Percentiles rank a stretch among this genome's conserved stretches.
Evolutionary conservation across 1,140 invertebrate species (phyloP).

Genomic region (Stenopsyche tienmushanensis): DNA sequence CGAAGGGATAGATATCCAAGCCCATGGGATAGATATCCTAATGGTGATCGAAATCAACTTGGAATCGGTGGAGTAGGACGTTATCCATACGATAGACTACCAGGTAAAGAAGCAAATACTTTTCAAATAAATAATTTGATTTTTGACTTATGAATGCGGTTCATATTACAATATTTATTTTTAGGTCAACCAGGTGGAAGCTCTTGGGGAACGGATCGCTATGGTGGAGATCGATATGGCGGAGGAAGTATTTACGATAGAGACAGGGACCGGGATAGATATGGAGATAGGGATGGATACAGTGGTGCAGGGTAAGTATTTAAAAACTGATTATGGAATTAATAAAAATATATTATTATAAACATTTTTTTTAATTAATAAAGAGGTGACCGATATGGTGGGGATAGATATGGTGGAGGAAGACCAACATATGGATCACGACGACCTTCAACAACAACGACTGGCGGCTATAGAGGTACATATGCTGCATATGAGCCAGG

Average conservation of each 20-base stretch:
- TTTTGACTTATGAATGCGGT: not conserved
- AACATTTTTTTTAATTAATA: not conserved
- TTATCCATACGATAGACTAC: constrained; percentile 44
- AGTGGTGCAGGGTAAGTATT: constrained; percentile 27
- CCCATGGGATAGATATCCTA: constrained; percentile 54
- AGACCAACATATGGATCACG: constrained; percentile 35
- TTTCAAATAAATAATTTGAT: constrained; percentile 6
- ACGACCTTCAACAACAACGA: too few relatives aligned
- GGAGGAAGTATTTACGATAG: constrained; percentile 37
- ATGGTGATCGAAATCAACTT: constrained; percentile 45
- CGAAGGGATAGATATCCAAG: constrained; percentile 52
- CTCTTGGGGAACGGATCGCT: constrained; percentile 38
- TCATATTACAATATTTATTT: constrained; percentile 12
- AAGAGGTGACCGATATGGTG: constrained; percentile 41
- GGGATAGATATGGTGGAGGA: constrained; percentile 34
- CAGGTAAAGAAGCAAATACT: constrained; percentile 22
- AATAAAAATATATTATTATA: not conserved
- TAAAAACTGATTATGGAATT: constrained; percentile 1
- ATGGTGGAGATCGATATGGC: constrained; percentile 37
- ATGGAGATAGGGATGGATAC: constrained; percentile 20
- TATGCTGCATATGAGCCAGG: constrained; percentile 39
- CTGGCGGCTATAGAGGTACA: constrained; percentile 42
- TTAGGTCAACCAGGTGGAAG: constrained; percentile 28
- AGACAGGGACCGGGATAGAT: constrained; percentile 39
- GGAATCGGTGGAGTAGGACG: constrained; percentile 41